A percentile compares a stretch with the other conserved stretches of the same genome.
phyloP scores from a whole-genome alignment of 2,797 vertebrate species.

The Lemur catta region DNA sequence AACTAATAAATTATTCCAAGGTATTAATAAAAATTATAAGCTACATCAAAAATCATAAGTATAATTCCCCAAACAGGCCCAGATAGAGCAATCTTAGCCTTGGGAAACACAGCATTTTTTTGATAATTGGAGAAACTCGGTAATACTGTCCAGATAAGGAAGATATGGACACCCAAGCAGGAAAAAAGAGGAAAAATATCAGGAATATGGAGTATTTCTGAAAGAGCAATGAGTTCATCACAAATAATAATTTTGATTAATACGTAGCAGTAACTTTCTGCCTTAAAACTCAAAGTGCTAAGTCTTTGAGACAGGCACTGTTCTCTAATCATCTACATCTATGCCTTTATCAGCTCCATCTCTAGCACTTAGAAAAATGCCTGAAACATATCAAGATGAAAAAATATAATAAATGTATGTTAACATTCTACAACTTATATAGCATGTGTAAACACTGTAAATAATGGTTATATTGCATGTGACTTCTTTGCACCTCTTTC shows the following conservation, averaged over 20 bases:
- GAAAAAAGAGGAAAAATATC: not conserved
- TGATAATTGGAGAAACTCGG: constrained; percentile 24
- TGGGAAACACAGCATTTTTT: not conserved
- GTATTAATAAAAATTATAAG: constrained; percentile 37
- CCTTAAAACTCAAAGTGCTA: constrained; percentile 34
- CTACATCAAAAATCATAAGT: not conserved
- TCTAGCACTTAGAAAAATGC: constrained; percentile 27
- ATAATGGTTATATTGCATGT: not conserved
- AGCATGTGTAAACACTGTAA: not conserved
- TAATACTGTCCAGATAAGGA: not conserved
- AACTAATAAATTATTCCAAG: constrained; percentile 46
- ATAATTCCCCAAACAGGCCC: not conserved
- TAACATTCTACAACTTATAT: not conserved
- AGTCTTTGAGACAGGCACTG: not conserved
- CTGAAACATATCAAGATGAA: not conserved
- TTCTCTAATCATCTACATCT: not conserved
- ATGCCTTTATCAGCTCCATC: not conserved
- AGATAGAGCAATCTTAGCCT: not conserved
- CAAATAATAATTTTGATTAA: not conserved
- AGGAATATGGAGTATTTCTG: not conserved
- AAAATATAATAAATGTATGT: not conserved
- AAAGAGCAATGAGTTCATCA: not conserved
- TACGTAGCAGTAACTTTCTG: not conserved
- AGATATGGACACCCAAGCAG: not conserved
- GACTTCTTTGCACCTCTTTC: not conserved